phyloP scores from a whole-genome alignment of 2,888 invertebrate species.

The Athetis lepigone region DNA sequence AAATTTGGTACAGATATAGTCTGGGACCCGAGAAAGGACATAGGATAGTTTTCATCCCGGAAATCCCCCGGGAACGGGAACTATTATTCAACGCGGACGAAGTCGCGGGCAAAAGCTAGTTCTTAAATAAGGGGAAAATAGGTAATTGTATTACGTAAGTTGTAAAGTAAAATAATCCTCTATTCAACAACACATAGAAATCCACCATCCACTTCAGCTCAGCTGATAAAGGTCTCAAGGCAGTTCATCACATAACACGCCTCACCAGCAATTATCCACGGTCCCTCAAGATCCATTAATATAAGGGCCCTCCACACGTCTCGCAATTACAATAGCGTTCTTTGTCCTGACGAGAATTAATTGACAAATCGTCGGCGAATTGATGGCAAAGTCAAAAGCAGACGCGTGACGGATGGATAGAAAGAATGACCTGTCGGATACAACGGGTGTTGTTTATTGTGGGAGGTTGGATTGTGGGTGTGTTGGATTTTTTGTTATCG shows the following conservation, averaged over 20 bases:
- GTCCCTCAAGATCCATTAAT: conserved; percentile 78
- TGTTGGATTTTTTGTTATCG: neutral
- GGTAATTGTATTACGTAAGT: too few species aligned
- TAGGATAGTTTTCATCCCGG: too few species aligned
- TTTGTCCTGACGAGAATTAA: conserved; percentile 81
- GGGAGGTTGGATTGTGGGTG: conserved; percentile 1
- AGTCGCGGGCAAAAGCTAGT: too few species aligned
- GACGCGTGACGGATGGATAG: conserved; percentile 64
- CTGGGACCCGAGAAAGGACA: too few species aligned
- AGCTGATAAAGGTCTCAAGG: neutral
- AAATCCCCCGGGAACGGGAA: too few species aligned
- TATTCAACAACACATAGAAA: neutral
- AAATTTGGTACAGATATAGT: too few species aligned
- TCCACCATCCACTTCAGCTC: neutral
- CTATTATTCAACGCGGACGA: too few species aligned
- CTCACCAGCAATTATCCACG: conserved; percentile 65
- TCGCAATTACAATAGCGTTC: conserved; percentile 76
- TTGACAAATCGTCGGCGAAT: conserved; percentile 77
- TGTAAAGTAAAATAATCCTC: neutral
- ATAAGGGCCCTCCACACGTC: conserved; percentile 75
- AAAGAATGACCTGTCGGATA: conserved; percentile 51
- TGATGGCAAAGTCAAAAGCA: conserved; percentile 71
- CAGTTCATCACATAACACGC: conserved; percentile 55
- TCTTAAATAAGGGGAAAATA: too few species aligned
- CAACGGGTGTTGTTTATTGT: conserved; percentile 25